These are phyloP conservation scores for Drosophila arawakana DNA, from an alignment of 1,140 invertebrate species.

Conservation along the genomic window DNA sequence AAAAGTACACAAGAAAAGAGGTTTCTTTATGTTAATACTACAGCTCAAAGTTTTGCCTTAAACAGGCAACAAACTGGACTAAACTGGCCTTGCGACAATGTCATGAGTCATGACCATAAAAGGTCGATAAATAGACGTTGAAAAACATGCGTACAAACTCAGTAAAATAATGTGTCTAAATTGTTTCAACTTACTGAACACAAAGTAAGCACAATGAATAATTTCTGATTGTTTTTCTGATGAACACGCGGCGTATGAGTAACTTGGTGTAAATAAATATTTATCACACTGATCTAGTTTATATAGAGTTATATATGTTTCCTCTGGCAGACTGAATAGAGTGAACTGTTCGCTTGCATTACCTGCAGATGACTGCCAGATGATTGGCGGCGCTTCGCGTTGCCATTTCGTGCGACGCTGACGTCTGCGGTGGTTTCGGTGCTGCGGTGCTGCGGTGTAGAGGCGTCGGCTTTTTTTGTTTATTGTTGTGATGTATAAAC, in stretches of 20 bases:
- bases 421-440: background rate
- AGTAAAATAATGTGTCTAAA: slow-evolving; percentile 5
- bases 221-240: slow-evolving; percentile 15
- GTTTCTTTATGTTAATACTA: background rate
- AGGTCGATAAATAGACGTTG: slow-evolving; percentile 41
- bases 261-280: slow-evolving; percentile 21
- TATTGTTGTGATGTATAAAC: slow-evolving; percentile 66
- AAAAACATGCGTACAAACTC: slow-evolving; percentile 9
- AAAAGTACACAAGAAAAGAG: slow-evolving; percentile 33
- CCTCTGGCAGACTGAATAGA: slow-evolving; percentile 23
- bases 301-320: background rate
- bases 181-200: slow-evolving; percentile 47
- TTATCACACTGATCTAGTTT: slow-evolving; percentile 12
- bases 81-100: slow-evolving; percentile 3
- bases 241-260: slow-evolving; percentile 41
- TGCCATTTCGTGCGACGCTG: slow-evolving; percentile 58
- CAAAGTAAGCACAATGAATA: slow-evolving; percentile 16
- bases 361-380: slow-evolving; percentile 83
- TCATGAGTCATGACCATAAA: slow-evolving; percentile 63
- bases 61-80: slow-evolving; percentile 16
- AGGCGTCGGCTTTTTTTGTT: slow-evolving; percentile 55
- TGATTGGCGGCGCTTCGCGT: slow-evolving; percentile 48
- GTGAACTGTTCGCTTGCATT: slow-evolving; percentile 76
- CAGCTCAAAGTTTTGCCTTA: slow-evolving; percentile 1
- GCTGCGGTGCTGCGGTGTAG: background rate